Evolutionary conservation across 2,113 vertebrate genomes (phyloP).

Genomic region (Podarcis muralis): DNA sequence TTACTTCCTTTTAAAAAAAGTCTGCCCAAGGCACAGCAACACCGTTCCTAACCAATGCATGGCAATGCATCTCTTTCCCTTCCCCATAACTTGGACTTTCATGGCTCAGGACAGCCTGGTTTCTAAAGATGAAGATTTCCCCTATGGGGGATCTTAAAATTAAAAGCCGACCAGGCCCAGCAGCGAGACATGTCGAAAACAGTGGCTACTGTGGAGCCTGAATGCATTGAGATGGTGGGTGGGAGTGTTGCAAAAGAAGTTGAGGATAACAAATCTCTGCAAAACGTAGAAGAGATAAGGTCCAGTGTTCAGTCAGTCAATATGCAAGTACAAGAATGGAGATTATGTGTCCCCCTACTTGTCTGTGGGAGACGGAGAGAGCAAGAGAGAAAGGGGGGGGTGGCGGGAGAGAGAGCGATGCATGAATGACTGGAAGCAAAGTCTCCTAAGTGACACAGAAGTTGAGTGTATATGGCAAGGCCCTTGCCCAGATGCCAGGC

Average conservation of each 20-base stretch:
- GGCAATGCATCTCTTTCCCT: background rate
- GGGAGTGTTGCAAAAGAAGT: background rate
- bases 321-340: background rate
- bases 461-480: constrained; percentile 5
- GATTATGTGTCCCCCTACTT: background rate
- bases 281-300: background rate
- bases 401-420: background rate
- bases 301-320: no score
- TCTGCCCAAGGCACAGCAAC: background rate
- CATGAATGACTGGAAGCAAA: background rate
- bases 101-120: background rate
- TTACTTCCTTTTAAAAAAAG: background rate
- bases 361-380: background rate
- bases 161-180: no score
- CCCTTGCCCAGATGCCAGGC: constrained; percentile 2
- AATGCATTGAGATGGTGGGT: background rate
- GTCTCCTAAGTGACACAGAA: background rate
- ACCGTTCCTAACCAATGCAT: background rate
- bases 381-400: background rate
- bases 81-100: background rate
- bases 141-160: background rate
- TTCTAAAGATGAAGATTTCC: background rate
- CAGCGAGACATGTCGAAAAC: background rate
- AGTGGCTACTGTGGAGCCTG: background rate
- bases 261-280: background rate